These are phyloP conservation scores for Fopius arisanus DNA, from an alignment of 1,140 invertebrate species.

Conservation along the genomic window DNA sequence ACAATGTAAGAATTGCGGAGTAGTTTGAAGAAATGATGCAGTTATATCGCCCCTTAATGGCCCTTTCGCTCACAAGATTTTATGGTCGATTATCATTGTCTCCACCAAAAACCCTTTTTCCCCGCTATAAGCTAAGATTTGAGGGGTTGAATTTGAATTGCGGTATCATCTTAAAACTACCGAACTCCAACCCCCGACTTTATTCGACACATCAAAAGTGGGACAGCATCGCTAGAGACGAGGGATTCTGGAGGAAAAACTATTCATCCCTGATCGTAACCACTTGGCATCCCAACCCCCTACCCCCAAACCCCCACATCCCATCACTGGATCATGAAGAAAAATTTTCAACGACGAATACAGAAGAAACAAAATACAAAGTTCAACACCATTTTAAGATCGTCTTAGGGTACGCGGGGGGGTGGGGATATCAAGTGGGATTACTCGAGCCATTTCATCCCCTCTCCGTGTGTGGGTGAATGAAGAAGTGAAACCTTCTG, in stretches of 20 bases:
- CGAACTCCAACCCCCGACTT: background rate
- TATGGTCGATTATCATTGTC: constrained; percentile 11
- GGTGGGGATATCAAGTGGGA: constrained; percentile 24
- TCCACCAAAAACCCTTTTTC: background rate
- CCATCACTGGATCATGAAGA: background rate
- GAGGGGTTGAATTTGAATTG: constrained; percentile 3
- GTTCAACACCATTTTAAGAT: constrained; percentile 5
- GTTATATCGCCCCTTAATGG: constrained; percentile 8
- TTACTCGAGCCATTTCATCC: constrained; percentile 20
- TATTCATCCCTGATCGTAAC: background rate
- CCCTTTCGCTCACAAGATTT: background rate
- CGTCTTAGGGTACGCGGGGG: constrained; percentile 18
- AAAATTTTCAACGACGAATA: background rate
- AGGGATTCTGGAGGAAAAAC: background rate
- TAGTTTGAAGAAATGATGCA: constrained; percentile 2
- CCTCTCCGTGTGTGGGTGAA: background rate
- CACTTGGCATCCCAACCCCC: background rate
- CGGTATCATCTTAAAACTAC: constrained; percentile 6
- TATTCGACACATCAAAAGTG: background rate
- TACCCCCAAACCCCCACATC: background rate
- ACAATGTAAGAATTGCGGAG: background rate
- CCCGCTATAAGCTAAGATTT: constrained; percentile 2
- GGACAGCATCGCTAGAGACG: background rate
- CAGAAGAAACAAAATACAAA: background rate
- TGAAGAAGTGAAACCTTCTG: constrained; percentile 9